These are phyloP conservation scores for Spodoptera frugiperda DNA, from an alignment of 1,140 invertebrate species.

Conservation along the genomic window DNA sequence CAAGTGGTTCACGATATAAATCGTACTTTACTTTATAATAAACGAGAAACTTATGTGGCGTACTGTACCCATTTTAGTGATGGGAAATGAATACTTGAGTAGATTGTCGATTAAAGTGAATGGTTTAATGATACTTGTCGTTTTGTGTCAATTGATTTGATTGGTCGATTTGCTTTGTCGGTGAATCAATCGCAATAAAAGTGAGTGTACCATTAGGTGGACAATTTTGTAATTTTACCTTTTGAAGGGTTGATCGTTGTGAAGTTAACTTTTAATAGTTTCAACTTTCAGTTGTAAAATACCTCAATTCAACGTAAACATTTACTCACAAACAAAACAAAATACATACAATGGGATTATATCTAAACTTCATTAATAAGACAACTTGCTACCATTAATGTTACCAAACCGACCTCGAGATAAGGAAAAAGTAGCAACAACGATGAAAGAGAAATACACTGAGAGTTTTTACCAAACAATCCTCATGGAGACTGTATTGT, in stretches of 20 bases:
- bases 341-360: too few relatives aligned
- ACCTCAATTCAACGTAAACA: too few relatives aligned
- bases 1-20: constrained; percentile 40
- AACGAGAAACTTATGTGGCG: not conserved
- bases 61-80: not conserved
- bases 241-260: not conserved
- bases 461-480: constrained; percentile 33
- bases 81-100: not conserved
- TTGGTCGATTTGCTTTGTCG: too few relatives aligned
- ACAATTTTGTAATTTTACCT: not conserved
- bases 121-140: not conserved
- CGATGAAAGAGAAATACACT: constrained; percentile 13
- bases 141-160: too few relatives aligned
- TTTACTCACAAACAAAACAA: too few relatives aligned
- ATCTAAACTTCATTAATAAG: too few relatives aligned
- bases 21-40: constrained; percentile 38
- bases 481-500: constrained; percentile 5
- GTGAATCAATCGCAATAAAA: too few relatives aligned
- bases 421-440: not conserved
- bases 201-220: too few relatives aligned
- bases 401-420: not conserved
- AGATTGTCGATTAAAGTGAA: not conserved
- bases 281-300: too few relatives aligned
- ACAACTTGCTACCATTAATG: not conserved
- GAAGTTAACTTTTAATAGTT: too few relatives aligned